Conservation (phyloP, 2,113 vertebrate genomes). For the Tylochromis polylepis region DNA sequence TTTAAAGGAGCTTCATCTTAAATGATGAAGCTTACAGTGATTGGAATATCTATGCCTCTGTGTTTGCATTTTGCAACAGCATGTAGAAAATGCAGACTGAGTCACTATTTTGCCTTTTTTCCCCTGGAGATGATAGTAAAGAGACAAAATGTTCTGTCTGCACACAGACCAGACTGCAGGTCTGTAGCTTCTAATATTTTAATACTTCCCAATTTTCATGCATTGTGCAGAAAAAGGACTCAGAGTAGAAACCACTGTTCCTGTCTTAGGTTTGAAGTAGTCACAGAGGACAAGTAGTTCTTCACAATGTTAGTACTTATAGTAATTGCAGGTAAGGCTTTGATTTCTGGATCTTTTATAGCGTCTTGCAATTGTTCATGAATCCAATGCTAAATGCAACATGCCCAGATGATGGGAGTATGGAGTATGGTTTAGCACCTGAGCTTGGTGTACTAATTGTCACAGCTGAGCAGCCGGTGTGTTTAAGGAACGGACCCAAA, state of each 20-base stretch:
- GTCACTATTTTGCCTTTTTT: background rate
- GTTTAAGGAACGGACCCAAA: too few species aligned
- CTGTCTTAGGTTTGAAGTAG: background rate
- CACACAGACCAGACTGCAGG: background rate
- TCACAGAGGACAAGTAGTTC: background rate
- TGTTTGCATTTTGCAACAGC: background rate
- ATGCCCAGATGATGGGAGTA: background rate
- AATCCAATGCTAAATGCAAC: background rate
- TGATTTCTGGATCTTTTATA: background rate
- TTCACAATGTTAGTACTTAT: background rate
- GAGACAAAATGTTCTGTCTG: background rate
- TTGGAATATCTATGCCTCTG: background rate
- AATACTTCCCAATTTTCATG: background rate
- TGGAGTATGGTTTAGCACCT: background rate
- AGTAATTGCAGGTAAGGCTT: background rate
- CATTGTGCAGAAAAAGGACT: background rate
- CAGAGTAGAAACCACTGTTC: background rate
- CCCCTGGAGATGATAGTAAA: constrained; percentile 13
- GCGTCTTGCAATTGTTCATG: background rate
- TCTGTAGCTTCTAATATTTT: background rate
- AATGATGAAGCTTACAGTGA: background rate
- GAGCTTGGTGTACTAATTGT: background rate
- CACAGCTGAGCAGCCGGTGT: too few species aligned
- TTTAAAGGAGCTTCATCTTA: background rate
- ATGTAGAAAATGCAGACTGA: background rate